Evolutionary conservation across 2,113 vertebrate species (phyloP).

Genomic region (Cyrtonyx montezumae): DNA sequence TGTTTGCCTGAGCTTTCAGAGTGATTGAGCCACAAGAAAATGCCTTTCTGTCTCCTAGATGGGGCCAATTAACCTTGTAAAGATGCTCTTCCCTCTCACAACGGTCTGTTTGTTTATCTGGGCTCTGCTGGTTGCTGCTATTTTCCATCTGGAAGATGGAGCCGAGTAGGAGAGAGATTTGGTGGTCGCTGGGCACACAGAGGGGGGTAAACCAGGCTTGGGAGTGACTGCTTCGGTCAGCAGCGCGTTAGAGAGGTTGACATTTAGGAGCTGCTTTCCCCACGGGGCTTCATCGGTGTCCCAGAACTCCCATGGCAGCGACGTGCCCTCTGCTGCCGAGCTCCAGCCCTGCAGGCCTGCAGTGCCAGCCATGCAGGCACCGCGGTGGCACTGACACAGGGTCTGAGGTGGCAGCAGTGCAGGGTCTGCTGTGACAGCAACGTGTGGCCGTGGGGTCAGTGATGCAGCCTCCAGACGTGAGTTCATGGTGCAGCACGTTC

Average conservation of each 20-base stretch:
- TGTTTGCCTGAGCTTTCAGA: conserved; percentile 8
- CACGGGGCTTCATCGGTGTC: not conserved
- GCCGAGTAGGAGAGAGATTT: not conserved
- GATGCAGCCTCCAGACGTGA: not conserved
- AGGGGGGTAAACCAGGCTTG: not conserved
- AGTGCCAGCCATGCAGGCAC: not conserved
- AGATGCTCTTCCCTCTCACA: conserved; percentile 11
- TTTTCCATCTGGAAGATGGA: not conserved
- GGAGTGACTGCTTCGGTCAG: not conserved
- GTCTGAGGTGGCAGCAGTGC: no score
- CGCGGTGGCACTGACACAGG: no score
- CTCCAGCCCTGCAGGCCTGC: not conserved
- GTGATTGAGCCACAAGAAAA: not conserved
- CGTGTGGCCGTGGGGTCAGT: not conserved
- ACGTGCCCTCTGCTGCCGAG: not conserved
- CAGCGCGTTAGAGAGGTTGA: rapidly evolving
- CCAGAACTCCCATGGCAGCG: not conserved
- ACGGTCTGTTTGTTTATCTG: conserved; percentile 12
- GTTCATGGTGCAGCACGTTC: not conserved
- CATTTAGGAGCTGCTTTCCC: not conserved
- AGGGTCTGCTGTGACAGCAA: not conserved
- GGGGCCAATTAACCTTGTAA: conserved; percentile 33
- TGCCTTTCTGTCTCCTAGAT: not conserved
- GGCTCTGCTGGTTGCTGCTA: not conserved
- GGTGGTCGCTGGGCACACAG: not conserved